Evolutionary conservation across 2,888 invertebrate species (phyloP), one percentile per base, ranked within the genome.

Genomic region (Aproaerema taeniolella): DNA sequence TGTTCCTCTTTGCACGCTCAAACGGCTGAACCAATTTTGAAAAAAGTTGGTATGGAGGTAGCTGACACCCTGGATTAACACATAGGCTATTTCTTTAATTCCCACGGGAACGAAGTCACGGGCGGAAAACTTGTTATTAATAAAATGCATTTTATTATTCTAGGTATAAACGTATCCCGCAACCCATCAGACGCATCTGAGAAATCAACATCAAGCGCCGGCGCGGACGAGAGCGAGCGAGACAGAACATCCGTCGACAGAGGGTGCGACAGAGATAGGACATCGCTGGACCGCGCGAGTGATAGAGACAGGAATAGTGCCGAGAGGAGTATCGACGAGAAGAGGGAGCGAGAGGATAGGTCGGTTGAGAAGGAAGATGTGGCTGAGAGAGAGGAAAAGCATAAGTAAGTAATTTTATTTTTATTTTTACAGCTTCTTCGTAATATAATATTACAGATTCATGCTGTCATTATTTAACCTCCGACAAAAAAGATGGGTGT

Each of bases 141-240:
- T n/a, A n/a, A n/a, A n/a, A n/a, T n/a, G n/a, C n/a, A n/a, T n/a
- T n/a, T n/a, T n/a, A n/a, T n/a, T 20, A n/a, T 17, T 24, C 9
- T 41, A 80, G 81, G 81, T 12, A 67, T 77, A 14, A 77, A 79
- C 53, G 85, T 86, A 9, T 83, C 85, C 0, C 65, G 85, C 0
- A 85, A 85, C 26, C 83, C 85, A 2, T 86, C 85, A 1, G 83
- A 83, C 43, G 85, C 85, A 0, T 86, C 85, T 0, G 67, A 69
- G 29, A 70, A 70, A 32, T 72, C 73, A 0, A 53, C 55, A 9
- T 53, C 61, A 2, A 55, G 58, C 25, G 52, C 50, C 2, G 44
- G 52, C 1, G 47, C 49, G 1, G 50, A 53, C 38, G 42, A 46
- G 14, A 38, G 47, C 34, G 55, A 55, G 31, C 31, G 35, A 35